Conservation (phyloP, 2,797 vertebrate genomes). For the Hybognathus amarus region DNA sequence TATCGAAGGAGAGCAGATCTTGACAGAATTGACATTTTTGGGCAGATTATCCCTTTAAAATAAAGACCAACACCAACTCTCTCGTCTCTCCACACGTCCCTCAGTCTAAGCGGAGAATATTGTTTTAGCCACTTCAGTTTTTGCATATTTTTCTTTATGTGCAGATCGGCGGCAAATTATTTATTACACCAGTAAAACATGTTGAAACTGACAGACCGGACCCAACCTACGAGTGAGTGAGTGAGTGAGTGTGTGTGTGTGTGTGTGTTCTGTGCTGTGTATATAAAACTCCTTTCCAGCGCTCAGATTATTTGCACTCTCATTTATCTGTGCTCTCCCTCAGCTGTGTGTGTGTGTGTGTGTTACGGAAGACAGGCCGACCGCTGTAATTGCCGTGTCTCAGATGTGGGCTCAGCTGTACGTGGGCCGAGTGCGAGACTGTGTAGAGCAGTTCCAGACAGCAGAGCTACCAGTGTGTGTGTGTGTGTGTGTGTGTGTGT, state of each 20-base stretch:
- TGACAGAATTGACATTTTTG: neutral
- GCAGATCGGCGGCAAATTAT: neutral
- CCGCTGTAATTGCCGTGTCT: slow-evolving; percentile 68
- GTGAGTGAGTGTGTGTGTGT: neutral
- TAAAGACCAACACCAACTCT: neutral
- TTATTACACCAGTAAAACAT: neutral
- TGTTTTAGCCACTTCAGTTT: neutral
- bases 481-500: neutral
- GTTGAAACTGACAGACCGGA: neutral
- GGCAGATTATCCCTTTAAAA: neutral
- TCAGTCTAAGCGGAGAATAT: no score
- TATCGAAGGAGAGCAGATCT: neutral
- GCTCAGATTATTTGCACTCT: neutral
- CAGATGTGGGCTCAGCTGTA: slow-evolving; percentile 68
- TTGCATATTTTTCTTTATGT: neutral
- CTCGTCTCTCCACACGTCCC: neutral
- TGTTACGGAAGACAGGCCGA: slow-evolving; percentile 53
- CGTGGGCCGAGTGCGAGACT: slow-evolving; percentile 70
- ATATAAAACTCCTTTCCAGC: neutral
- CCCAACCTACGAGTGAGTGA: neutral
- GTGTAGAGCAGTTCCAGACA: slow-evolving; percentile 62
- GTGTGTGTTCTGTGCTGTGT: slow-evolving; percentile 33
- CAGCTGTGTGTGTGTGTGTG: slow-evolving; percentile 25
- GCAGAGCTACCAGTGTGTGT: slow-evolving; percentile 56
- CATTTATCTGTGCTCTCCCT: slow-evolving; percentile 21